These are phyloP conservation scores for Hoplostethus atlanticus DNA, from an alignment of 2,797 vertebrate species.

Conservation along the genomic window DNA sequence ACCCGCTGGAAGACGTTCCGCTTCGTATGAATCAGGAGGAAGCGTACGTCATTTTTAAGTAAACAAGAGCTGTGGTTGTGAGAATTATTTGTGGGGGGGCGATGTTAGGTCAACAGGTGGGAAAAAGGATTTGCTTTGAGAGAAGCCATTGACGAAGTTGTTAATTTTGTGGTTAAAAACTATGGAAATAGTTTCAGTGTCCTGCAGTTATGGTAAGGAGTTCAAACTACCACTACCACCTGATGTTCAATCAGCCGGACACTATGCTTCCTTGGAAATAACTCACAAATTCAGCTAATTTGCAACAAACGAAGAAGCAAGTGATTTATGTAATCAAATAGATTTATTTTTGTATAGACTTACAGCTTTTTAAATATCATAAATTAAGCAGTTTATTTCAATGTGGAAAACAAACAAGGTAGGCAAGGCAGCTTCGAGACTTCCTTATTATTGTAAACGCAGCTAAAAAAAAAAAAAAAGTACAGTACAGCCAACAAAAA, in stretches of 20 bases:
- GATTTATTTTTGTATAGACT: constrained; percentile 90
- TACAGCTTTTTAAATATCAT: constrained; percentile 90
- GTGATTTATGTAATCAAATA: constrained; percentile 80
- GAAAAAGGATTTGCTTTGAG: constrained; percentile 14
- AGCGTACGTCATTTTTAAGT: constrained; percentile 40
- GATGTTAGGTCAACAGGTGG: constrained; percentile 52
- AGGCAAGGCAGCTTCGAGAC: constrained; percentile 74
- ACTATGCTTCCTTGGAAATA: not conserved
- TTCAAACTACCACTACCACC: not conserved
- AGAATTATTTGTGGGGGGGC: constrained; percentile 43
- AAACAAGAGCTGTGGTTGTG: constrained; percentile 55
- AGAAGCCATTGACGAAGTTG: constrained; percentile 3
- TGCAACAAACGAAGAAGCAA: constrained; percentile 86
- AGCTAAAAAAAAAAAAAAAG: constrained; percentile 50
- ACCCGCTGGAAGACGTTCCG: not conserved
- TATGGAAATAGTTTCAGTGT: not conserved
- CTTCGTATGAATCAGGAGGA: constrained; percentile 25
- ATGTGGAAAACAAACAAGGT: constrained; percentile 85
- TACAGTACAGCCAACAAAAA: constrained; percentile 59
- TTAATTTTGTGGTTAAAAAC: constrained; percentile 44
- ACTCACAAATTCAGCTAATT: not conserved
- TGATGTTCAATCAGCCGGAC: not conserved
- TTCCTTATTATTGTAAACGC: constrained; percentile 72
- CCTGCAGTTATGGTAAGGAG: not conserved
- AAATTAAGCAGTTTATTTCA: constrained; percentile 87